These are phyloP conservation scores for Eonycteris spelaea DNA, from an alignment of 2,113 vertebrate genomes.

Conservation along the genomic window DNA sequence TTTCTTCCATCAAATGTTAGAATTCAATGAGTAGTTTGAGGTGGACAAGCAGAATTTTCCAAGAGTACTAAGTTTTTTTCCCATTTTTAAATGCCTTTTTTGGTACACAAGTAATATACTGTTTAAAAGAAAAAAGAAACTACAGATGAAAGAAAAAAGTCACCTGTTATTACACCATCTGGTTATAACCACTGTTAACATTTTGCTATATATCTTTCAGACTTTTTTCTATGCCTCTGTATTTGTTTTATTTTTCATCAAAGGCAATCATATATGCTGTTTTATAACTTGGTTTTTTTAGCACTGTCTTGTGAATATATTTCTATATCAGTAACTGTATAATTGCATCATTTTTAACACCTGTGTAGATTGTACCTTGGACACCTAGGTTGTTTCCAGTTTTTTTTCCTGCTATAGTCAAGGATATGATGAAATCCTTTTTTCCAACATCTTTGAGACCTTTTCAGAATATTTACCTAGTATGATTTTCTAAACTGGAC, in stretches of 20 bases:
- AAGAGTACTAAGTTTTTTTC: conserved; percentile 67
- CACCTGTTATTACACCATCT: not conserved
- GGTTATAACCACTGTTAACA: conserved; percentile 57
- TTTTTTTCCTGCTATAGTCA: not conserved
- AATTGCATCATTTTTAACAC: not conserved
- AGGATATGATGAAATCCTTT: not conserved
- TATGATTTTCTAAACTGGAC: not conserved
- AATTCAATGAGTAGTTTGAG: conserved; percentile 53
- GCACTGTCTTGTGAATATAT: not conserved
- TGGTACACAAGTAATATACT: not conserved
- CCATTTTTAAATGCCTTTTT: conserved; percentile 64
- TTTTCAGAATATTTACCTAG: not conserved
- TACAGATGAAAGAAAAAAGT: conserved; percentile 28
- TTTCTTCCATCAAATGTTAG: conserved; percentile 47
- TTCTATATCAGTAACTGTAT: conserved; percentile 16
- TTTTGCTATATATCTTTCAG: not conserved
- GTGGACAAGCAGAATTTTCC: conserved; percentile 56
- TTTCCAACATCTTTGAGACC: not conserved
- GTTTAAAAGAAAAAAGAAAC: conserved; percentile 24
- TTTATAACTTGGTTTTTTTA: not conserved
- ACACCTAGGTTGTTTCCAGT: not conserved
- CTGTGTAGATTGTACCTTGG: not conserved
- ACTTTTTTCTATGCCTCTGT: not conserved
- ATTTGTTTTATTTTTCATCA: not conserved
- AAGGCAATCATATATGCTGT: not conserved